Conservation (phyloP, 2,113 vertebrate species). For the Mola mola region DNA sequence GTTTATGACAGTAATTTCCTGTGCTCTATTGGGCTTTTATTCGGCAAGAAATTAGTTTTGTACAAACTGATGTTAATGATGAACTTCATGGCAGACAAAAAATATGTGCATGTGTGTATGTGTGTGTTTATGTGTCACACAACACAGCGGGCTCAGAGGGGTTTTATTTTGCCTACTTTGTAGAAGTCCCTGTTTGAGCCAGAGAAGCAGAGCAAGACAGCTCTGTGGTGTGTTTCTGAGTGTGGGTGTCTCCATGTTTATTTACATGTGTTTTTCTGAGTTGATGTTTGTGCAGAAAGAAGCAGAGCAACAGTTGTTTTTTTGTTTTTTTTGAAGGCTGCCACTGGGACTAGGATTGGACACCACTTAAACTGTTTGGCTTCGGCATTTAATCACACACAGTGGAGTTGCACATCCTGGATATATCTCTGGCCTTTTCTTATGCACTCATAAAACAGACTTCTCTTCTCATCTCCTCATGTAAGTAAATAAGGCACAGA, state of each 20-base stretch:
- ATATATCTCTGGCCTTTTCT: conserved; percentile 22
- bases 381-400: conserved; percentile 38
- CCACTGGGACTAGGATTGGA: conserved; percentile 59
- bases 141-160: neutral
- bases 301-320: conserved; percentile 40
- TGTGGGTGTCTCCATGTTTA: no score
- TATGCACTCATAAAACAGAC: conserved; percentile 8
- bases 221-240: no score
- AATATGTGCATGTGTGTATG: no score
- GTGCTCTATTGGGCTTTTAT: neutral
- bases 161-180: no score
- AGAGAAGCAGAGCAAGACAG: conserved; percentile 5
- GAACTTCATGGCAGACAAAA: neutral
- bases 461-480: conserved; percentile 9
- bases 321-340: conserved; percentile 59
- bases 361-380: conserved; percentile 40
- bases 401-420: conserved; percentile 1
- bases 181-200: no score
- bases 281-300: no score
- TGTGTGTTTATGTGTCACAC: neutral
- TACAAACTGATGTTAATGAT: conserved; percentile 2
- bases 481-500: neutral
- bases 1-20: conserved; percentile 1
- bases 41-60: conserved; percentile 21
- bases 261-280: no score